Evolutionary conservation across 2,888 invertebrate genomes (phyloP), one percentile per base, ranked within the genome.

Genomic region (Tipula lateralis): DNA sequence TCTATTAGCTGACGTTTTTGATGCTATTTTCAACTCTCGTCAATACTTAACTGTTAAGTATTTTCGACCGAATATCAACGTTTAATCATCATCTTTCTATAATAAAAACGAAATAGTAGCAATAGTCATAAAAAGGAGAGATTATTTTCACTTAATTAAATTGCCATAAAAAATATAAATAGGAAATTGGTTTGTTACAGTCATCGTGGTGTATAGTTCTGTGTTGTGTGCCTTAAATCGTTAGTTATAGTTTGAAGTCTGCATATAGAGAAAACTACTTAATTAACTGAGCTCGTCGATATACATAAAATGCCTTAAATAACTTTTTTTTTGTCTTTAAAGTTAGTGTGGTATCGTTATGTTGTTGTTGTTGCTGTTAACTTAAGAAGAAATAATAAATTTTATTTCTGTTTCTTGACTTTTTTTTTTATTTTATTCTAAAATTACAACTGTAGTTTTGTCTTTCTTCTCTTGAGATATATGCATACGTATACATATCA

Each of bases 141-240:
- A 66, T 66, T 66, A 66, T 66, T 66, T 66, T 66, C 66, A 66
- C 66, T 66, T 66, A 66, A 66, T 66, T 66, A 66, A 66, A 24
- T 66, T 66, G 66, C 66, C 24, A 66, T 66, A 66, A 66, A 66
- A 66, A 24, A 24, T 66, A 66, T 66, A 66, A 66, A 66, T 66
- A 66, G 24, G 24, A 66, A 66, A 66, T 66, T 66, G 66, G 66
- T 66, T 66, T 66, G 24, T 12, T 66, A 24, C 16, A 44, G 44
- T 44, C n/a, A n/a, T 9, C 16, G 66, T 24, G 24, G 66, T 24
- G 24, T 66, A 44, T 44, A 16, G n/a, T 44, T n/a, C n/a, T n/a
- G n/a, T n/a, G n/a, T n/a, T n/a, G 6, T n/a, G 16, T 44, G n/a
- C n/a, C 13, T n/a, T n/a, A 44, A 44, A 44, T n/a, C 44, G 44